Percentiles rank a stretch among this genome's conserved stretches.
These are phyloP conservation scores for Hoplostethus atlanticus DNA, from an alignment of 2,797 vertebrate species.

Conservation along the genomic window DNA sequence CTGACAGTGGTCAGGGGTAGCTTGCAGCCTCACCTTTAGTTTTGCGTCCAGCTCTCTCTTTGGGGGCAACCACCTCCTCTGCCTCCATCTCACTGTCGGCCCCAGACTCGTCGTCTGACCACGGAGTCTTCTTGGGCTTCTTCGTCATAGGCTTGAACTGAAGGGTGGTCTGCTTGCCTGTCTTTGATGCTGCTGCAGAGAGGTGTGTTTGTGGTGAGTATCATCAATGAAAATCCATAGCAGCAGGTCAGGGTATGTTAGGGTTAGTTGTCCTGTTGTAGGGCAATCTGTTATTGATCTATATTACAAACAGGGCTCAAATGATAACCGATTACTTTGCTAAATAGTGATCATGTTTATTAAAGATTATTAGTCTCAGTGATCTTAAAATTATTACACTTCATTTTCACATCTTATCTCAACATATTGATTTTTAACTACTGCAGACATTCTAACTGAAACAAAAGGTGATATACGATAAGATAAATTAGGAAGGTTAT, in stretches of 20 bases:
- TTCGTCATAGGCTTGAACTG: constrained; percentile 89
- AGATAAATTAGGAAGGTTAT: no score
- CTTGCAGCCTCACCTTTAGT: constrained; percentile 82
- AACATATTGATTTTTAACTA: no score
- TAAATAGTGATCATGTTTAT: no score
- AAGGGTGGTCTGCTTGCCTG: constrained; percentile 89
- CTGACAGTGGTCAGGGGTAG: neutral
- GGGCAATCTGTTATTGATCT: no score
- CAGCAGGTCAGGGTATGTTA: neutral
- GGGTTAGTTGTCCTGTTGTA: no score
- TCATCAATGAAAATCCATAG: neutral
- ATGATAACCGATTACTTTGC: no score
- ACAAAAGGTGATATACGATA: no score
- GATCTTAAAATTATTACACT: no score
- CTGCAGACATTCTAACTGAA: no score
- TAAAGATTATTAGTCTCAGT: no score
- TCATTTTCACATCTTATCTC: no score
- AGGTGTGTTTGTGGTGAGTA: neutral
- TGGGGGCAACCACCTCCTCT: constrained; percentile 64
- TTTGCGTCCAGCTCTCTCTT: constrained; percentile 73
- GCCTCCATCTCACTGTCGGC: constrained; percentile 68
- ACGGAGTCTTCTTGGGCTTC: constrained; percentile 82
- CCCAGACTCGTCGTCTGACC: constrained; percentile 84
- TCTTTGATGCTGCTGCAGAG: constrained; percentile 68
- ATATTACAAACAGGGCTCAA: no score